Percentiles rank a stretch among this genome's conserved stretches.
Conservation (phyloP, 2,888 invertebrate species). For the Proisotoma minuta region DNA sequence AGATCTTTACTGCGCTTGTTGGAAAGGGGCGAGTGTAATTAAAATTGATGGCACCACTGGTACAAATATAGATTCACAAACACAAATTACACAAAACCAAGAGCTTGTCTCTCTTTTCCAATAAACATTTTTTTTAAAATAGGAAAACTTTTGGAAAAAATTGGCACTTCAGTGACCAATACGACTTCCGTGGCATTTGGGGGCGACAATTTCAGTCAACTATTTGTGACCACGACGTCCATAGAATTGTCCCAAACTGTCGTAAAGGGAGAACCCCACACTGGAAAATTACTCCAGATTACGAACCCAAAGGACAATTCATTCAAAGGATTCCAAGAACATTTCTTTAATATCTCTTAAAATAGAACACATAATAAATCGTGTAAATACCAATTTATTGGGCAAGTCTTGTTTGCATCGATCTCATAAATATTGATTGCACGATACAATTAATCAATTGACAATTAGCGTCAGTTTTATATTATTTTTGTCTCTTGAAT, state of each 20-base stretch:
- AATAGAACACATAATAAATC: too few species aligned
- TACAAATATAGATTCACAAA: too few species aligned
- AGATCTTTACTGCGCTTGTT: constrained; percentile 7
- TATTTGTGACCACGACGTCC: constrained; percentile 7
- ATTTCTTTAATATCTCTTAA: too few species aligned
- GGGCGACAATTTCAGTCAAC: not conserved
- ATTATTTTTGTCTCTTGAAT: too few species aligned
- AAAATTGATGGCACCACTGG: constrained; percentile 7
- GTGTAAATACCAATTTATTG: too few species aligned
- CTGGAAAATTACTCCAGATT: not conserved
- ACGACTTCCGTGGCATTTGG: constrained; percentile 4
- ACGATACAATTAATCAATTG: too few species aligned
- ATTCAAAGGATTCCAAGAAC: not conserved
- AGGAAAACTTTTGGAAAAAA: not conserved
- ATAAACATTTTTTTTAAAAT: not conserved
- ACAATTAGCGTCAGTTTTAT: too few species aligned
- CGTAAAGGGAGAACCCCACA: not conserved
- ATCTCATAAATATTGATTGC: too few species aligned
- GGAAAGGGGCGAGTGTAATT: constrained; percentile 8
- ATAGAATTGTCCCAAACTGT: not conserved
- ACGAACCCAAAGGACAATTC: not conserved
- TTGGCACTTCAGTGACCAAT: not conserved
- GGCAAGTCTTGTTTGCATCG: too few species aligned
- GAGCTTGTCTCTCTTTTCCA: too few species aligned
- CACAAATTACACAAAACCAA: too few species aligned